Base-by-base conservation (phyloP, 2,113 vertebrate species). In the Pelvicachromis taeniatus region DNA sequence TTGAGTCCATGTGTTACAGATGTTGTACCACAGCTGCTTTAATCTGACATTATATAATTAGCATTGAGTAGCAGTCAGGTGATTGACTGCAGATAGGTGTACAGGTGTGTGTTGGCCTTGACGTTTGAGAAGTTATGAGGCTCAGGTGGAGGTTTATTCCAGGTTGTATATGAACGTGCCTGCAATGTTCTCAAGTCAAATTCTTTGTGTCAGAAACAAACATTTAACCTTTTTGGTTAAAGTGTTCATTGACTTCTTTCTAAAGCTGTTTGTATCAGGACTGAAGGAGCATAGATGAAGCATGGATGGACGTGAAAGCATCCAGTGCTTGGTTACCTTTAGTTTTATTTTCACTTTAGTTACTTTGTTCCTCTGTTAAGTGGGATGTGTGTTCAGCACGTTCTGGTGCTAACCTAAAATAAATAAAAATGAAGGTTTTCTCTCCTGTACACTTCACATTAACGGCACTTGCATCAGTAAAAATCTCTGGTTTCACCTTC, bases 201-300 rank as follows among this genome's bases (percentile, higher is more conserved):
- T 16, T 65, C 0, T 65, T 7, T 21, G 2, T 38, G 12, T 68
- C 7, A 13, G 35, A 65, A 9, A 14, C 63, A 16, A 23, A 23
- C 63, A 1, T 0, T 0, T 0, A 10, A 12, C 7, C 3, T 10
- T 68, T 7, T 21, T 2, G 59, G 0, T 38, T 13, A 1, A 42
- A 2, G 21, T 9, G 21, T 45, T 45, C 8, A 5, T 65, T 3
- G 2, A 31, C 9, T 38, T 16, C 38, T 5, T 70, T 4, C 63
- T 42, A 5, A n/a, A 40, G 2, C 9, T 8, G 7, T 68, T 38
- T 5, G 61, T 65, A 3, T 42, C 35, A 14, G 63, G 63, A 23
- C 5, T 11, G 9, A 9, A 38, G 8, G 38, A 38, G 9, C 35
- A 38, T 38, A 38, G 35, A 38, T 7, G 35, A 38, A 38, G 10